phyloP scores from a whole-genome alignment of 1,140 invertebrate genomes.

The Carposina sasakii region DNA sequence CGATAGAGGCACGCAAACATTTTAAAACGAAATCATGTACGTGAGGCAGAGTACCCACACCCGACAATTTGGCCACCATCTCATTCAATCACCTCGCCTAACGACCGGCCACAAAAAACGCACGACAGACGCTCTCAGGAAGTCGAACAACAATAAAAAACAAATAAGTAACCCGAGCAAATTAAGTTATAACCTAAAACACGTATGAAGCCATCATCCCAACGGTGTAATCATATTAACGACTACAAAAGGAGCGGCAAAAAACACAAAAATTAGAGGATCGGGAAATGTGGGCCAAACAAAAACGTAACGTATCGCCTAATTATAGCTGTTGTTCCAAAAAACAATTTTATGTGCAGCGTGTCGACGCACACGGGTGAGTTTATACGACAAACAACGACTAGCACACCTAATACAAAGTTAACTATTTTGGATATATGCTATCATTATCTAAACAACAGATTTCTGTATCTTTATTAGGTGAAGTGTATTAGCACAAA shows the following conservation, averaged over 20 bases:
- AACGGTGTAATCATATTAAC: slow-evolving; percentile 72
- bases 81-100: slow-evolving; percentile 65
- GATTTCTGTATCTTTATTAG: too few relatives aligned
- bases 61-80: slow-evolving; percentile 57
- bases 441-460: too few relatives aligned
- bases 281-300: slow-evolving; percentile 71
- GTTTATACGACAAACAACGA: too few relatives aligned
- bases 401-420: too few relatives aligned
- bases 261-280: slow-evolving; percentile 70
- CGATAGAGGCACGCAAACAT: slow-evolving; percentile 28
- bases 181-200: slow-evolving; percentile 73
- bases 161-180: slow-evolving; percentile 67
- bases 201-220: slow-evolving; percentile 71
- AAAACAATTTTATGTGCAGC: slow-evolving; percentile 68
- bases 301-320: slow-evolving; percentile 70
- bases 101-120: slow-evolving; percentile 59
- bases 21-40: slow-evolving; percentile 34
- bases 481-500: too few relatives aligned
- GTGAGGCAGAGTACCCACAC: slow-evolving; percentile 31
- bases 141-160: slow-evolving; percentile 66
- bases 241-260: slow-evolving; percentile 69
- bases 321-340: slow-evolving; percentile 68
- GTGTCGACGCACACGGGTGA: slow-evolving; percentile 44
- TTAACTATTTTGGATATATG: too few relatives aligned
- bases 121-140: slow-evolving; percentile 62